Conservation (phyloP, 2,113 vertebrate genomes). For the Otis tarda region DNA sequence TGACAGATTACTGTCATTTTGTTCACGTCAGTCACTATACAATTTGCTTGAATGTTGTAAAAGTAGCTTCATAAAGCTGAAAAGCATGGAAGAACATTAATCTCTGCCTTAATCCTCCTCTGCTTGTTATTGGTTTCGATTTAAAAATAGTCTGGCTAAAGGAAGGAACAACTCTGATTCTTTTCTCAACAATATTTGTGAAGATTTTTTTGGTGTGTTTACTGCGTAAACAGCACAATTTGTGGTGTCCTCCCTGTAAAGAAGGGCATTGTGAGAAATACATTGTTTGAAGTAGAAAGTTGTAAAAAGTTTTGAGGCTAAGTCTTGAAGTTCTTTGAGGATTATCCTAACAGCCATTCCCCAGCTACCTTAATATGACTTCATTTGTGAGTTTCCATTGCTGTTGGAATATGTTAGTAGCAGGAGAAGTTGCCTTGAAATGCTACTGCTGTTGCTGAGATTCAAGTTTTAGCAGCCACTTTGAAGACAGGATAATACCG, state of each 20-base stretch:
- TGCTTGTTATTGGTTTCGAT: not conserved
- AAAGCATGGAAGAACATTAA: conserved; percentile 3
- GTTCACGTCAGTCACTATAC: conserved; percentile 24
- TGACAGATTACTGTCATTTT: conserved; percentile 58
- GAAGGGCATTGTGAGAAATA: not conserved
- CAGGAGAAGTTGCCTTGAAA: not conserved
- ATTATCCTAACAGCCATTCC: not conserved
- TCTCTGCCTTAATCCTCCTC: conserved; percentile 3
- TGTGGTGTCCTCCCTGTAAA: not conserved
- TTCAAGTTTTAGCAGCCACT: not conserved
- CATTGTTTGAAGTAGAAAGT: not conserved
- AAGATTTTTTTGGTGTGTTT: not conserved
- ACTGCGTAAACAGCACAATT: not conserved
- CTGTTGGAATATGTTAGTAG: not conserved
- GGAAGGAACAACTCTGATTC: not conserved
- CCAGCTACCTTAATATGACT: not conserved
- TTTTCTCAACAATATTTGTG: not conserved
- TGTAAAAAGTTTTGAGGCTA: not conserved
- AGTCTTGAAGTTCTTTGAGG: not conserved
- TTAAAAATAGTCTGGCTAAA: not conserved
- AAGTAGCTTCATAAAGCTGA: conserved; percentile 9
- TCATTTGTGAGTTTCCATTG: not conserved
- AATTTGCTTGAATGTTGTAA: not conserved
- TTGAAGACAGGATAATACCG: not conserved
- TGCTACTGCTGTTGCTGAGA: not conserved